A percentile compares a stretch with the other conserved stretches of the same genome.
phyloP scores from a whole-genome alignment of 2,113 vertebrate genomes.

The Puntigrus tetrazona region DNA sequence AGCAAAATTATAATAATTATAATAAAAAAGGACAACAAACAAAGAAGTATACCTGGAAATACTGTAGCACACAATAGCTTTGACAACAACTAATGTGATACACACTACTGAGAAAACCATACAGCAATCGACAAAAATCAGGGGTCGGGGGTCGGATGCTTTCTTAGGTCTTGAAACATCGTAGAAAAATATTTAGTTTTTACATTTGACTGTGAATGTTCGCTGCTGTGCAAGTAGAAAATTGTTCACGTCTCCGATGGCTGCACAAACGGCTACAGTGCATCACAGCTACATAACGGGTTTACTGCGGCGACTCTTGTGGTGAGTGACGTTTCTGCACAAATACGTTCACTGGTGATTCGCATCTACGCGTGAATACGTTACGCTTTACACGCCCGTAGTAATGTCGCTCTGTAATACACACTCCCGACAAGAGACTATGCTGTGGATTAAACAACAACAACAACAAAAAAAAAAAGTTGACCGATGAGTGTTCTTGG shows the following conservation, averaged over 20 bases:
- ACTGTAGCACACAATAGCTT: constrained; percentile 89
- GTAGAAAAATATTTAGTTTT: constrained; percentile 60
- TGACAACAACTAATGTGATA: constrained; percentile 91
- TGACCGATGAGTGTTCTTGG: background rate
- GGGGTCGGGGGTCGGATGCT: constrained; percentile 77
- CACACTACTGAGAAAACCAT: constrained; percentile 82
- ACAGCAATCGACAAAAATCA: constrained; percentile 82
- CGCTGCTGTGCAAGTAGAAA: constrained; percentile 57
- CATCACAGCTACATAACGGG: constrained; percentile 48
- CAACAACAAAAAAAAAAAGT: background rate
- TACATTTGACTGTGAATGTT: constrained; percentile 52
- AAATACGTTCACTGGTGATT: constrained; percentile 10
- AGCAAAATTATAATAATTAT: constrained; percentile 79
- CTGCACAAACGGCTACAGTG: constrained; percentile 50
- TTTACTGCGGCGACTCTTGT: constrained; percentile 31
- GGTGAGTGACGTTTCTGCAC: constrained; percentile 16
- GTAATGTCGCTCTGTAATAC: constrained; percentile 5
- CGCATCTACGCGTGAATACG: background rate
- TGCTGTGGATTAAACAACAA: background rate
- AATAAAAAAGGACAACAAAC: constrained; percentile 79
- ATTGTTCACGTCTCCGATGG: constrained; percentile 38
- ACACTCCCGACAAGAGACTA: constrained; percentile 27
- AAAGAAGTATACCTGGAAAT: constrained; percentile 88
- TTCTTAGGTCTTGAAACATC: constrained; percentile 78
- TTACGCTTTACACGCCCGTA: background rate